Evolutionary conservation across 2,888 invertebrate species (phyloP), one percentile per base, ranked within the genome.

Genomic region (Dynastes maya): DNA sequence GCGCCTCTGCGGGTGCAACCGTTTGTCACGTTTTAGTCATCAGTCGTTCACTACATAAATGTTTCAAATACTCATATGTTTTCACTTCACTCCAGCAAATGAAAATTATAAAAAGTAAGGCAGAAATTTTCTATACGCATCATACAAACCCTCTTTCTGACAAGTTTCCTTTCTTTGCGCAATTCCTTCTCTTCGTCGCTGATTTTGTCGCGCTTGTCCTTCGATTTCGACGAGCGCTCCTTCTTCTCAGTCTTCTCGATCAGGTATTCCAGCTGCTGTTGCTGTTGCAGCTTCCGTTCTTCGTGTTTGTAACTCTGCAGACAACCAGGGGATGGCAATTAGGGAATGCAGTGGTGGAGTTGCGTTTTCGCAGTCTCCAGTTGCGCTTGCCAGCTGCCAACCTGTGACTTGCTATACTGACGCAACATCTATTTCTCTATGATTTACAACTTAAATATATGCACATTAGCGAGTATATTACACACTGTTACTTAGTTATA

Each of bases 101-200:
- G 4, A 37, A 37, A 37, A 37, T 37, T 37, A 37, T 5, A 37
- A 37, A 6, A 37, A 37, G 5, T 37, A 37, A 37, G 32, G 32
- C 5, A 5, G 4, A 5, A 32, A 45, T 45, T 45, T 45, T 45
- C 8, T 45, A 45, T 45, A 45, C 45, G 8, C 13, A 8, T 13
- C 70, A 68, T 27, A 75, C 91, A 89, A 90, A 95, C 95, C 90
- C 96, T 91, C 88, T 96, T 96, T 37, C 95, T 91, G 76, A 93
- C 94, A 86, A 95, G 89, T 90, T 95, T 96, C 86, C 95, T 92
- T 88, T 96, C 96, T 89, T 94, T 95, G 82, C 95, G 92, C 11
- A 92, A 88, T 88, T 96, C 96, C 85, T 95, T 93, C 85, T 95
- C 95, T 87, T 95, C 95, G 80, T 95, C 95, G 74, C 92, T 93